phyloP scores from a whole-genome alignment of 2,113 vertebrate species.

The Phoenicopterus ruber region DNA sequence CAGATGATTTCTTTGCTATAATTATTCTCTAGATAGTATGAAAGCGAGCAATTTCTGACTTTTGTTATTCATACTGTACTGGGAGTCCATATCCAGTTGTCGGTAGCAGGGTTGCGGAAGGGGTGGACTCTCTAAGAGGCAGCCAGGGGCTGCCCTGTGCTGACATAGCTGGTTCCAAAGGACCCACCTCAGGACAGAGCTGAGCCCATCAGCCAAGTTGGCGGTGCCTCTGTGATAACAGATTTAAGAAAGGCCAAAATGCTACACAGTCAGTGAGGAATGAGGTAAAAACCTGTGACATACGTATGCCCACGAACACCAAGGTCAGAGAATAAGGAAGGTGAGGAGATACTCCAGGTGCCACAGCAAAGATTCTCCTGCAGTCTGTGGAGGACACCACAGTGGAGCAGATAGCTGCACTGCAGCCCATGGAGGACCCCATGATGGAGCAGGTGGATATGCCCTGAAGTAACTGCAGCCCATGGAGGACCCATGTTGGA shows the following conservation, averaged over 20 bases:
- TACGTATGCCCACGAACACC: accelerated
- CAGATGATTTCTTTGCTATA: neutral
- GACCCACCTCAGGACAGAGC: neutral
- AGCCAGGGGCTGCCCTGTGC: neutral
- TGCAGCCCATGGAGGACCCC: too few species aligned
- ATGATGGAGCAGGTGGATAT: neutral
- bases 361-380: neutral
- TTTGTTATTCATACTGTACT: neutral
- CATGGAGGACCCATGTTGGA: neutral
- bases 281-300: neutral
- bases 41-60: neutral
- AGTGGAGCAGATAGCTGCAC: neutral
- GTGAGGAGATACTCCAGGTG: neutral
- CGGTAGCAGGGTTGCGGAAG: neutral
- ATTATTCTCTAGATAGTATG: neutral
- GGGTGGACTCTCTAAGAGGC: accelerated
- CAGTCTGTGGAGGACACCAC: neutral
- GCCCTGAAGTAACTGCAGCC: neutral
- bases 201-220: neutral
- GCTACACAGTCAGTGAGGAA: neutral
- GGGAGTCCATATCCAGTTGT: neutral
- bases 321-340: neutral
- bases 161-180: neutral
- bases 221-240: neutral
- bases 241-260: neutral